Percentiles rank a stretch among this genome's conserved stretches.
These are phyloP conservation scores for Pocillopora verrucosa DNA, from an alignment of 64 coral and sea anemone genomes.

Conservation along the genomic window DNA sequence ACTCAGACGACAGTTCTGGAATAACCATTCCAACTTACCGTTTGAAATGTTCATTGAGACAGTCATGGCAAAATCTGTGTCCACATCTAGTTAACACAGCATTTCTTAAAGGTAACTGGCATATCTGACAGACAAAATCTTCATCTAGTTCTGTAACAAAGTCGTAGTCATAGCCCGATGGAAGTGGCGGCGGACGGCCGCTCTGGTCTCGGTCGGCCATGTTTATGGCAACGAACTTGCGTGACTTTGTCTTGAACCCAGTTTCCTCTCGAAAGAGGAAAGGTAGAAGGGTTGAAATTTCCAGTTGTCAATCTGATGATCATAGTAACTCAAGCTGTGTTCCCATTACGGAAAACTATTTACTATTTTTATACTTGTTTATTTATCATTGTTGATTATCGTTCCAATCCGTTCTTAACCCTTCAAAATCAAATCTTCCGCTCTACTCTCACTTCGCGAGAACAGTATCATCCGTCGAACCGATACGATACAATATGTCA, in stretches of 20 bases:
- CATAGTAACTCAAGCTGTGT: too few relatives aligned
- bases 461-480: too few relatives aligned
- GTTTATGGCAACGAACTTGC: not conserved
- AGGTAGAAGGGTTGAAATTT: too few relatives aligned
- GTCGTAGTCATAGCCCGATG: constrained; percentile 31
- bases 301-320: too few relatives aligned
- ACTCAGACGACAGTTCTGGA: not conserved
- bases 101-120: constrained; percentile 16
- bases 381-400: too few relatives aligned
- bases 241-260: not conserved
- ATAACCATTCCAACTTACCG: not conserved
- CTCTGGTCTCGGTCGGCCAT: not conserved
- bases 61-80: constrained; percentile 31
- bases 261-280: too few relatives aligned
- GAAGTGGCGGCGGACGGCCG: not conserved
- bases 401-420: too few relatives aligned
- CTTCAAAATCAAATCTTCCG: too few relatives aligned
- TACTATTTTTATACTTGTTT: too few relatives aligned
- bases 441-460: too few relatives aligned
- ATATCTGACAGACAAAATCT: constrained; percentile 40
- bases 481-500: too few relatives aligned
- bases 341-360: too few relatives aligned
- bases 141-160: constrained; percentile 19
- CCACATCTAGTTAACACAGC: constrained; percentile 42
- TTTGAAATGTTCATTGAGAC: constrained; percentile 8